Evolutionary conservation across 1,140 invertebrate genomes (phyloP).

Genomic region (Trachymyrmex cornetzi): DNA sequence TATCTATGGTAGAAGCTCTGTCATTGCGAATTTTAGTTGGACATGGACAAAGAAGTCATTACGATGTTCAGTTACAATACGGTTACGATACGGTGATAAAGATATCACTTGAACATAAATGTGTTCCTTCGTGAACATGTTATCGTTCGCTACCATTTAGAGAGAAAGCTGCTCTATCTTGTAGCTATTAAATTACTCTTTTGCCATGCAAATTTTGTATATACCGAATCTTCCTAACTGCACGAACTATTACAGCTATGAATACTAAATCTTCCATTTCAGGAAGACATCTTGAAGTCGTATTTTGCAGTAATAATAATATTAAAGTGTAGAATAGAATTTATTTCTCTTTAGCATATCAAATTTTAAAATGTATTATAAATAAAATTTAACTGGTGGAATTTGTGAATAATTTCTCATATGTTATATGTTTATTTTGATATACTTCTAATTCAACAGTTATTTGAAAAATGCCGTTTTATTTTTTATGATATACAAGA

Average conservation of each 20-base stretch:
- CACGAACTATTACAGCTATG: not conserved
- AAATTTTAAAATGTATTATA: not conserved
- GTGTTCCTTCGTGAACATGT: constrained; percentile 12
- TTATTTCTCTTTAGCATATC: too few species aligned
- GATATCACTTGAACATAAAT: constrained; percentile 47
- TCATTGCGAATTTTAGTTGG: constrained; percentile 55
- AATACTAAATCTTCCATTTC: constrained; percentile 6
- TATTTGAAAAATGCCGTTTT: not conserved
- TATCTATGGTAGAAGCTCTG: constrained; percentile 36
- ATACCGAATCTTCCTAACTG: not conserved
- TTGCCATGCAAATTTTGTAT: constrained; percentile 16
- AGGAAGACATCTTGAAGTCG: not conserved
- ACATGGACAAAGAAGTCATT: constrained; percentile 56
- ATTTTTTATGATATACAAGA: not conserved
- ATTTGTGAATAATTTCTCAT: not conserved
- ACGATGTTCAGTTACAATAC: constrained; percentile 18
- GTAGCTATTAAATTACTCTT: constrained; percentile 26
- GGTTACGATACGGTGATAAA: constrained; percentile 28
- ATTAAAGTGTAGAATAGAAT: too few species aligned
- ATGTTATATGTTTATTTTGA: not conserved
- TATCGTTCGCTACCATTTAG: constrained; percentile 7
- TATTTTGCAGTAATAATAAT: not conserved
- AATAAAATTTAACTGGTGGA: not conserved
- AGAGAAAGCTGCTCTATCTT: constrained; percentile 12
- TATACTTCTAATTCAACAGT: not conserved